Conservation (phyloP, 2,797 vertebrate species). For the Siniperca obscura region DNA sequence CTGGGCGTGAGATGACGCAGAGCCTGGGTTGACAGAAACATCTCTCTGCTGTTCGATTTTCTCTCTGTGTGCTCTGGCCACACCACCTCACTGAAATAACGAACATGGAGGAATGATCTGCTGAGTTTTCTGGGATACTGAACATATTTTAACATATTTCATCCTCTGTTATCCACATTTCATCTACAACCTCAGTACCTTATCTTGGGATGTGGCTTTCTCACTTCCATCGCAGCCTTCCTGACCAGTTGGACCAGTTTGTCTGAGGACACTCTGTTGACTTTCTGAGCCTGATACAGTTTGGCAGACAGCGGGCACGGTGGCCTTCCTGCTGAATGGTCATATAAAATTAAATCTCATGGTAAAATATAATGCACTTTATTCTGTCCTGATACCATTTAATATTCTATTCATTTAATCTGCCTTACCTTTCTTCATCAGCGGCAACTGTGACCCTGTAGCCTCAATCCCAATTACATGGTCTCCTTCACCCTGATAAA, state of each 20-base stretch:
- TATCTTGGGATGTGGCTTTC: conserved; percentile 40
- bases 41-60: conserved; percentile 37
- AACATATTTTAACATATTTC: not conserved
- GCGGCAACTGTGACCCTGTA: not conserved
- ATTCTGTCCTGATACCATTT: conserved; percentile 1
- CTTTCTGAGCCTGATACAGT: conserved; percentile 65
- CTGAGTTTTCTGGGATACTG: not conserved
- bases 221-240: conserved; percentile 61
- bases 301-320: conserved; percentile 71
- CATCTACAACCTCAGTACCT: conserved; percentile 51
- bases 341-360: not conserved
- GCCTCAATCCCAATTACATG: not conserved
- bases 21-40: conserved; percentile 48
- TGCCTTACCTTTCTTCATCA: conserved; percentile 43
- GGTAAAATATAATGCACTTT: not conserved
- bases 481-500: conserved; percentile 40
- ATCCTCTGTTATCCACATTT: not conserved
- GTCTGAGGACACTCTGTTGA: conserved; percentile 46
- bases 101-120: conserved; percentile 1
- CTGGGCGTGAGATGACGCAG: conserved; percentile 44
- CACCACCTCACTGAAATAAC: conserved; percentile 48
- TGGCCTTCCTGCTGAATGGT: conserved; percentile 31
- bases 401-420: not conserved
- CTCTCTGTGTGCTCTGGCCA: conserved; percentile 53
- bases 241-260: conserved; percentile 66